phyloP scores from a whole-genome alignment of 2,888 invertebrate genomes.

The Caenorhabditis sp. region DNA sequence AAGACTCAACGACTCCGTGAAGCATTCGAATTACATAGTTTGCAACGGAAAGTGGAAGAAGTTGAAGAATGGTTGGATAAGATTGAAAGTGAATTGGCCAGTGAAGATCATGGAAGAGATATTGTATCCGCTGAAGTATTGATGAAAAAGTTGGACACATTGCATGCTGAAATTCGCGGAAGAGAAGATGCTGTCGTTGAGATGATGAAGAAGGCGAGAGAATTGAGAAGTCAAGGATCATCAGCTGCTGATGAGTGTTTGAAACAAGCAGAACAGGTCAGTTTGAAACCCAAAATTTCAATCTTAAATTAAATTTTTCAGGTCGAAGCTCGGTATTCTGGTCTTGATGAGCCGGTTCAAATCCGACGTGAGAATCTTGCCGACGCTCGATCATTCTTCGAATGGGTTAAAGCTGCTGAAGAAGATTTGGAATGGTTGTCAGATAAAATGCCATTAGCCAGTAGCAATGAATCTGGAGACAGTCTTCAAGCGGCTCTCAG shows the following conservation, averaged over 20 bases:
- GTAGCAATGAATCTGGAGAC: constrained; percentile 91
- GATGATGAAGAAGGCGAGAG: constrained; percentile 72
- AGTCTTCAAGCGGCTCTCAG: constrained; percentile 80
- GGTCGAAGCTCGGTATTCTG: constrained; percentile 77
- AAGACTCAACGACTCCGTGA: constrained; percentile 74
- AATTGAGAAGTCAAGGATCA: constrained; percentile 47
- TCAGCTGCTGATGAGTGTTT: constrained; percentile 74
- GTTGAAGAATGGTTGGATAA: constrained; percentile 77
- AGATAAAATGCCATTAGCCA: constrained; percentile 87
- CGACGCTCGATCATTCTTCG: constrained; percentile 86
- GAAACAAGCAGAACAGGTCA: constrained; percentile 74
- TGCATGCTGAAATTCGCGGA: constrained; percentile 62
- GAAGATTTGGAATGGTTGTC: constrained; percentile 91
- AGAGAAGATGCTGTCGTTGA: constrained; percentile 57
- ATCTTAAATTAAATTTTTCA: constrained; percentile 73
- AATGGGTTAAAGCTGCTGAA: constrained; percentile 88
- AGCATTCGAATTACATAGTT: constrained; percentile 64
- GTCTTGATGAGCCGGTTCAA: constrained; percentile 74
- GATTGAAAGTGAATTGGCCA: constrained; percentile 79
- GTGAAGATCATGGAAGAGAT: constrained; percentile 86
- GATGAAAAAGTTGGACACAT: constrained; percentile 75
- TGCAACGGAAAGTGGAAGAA: constrained; percentile 83
- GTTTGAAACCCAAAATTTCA: background rate
- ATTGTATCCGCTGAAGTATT: constrained; percentile 85
- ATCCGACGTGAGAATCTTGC: constrained; percentile 83